These are phyloP conservation scores for Trachymyrmex cornetzi DNA, from an alignment of 1,140 invertebrate genomes.

Conservation along the genomic window DNA sequence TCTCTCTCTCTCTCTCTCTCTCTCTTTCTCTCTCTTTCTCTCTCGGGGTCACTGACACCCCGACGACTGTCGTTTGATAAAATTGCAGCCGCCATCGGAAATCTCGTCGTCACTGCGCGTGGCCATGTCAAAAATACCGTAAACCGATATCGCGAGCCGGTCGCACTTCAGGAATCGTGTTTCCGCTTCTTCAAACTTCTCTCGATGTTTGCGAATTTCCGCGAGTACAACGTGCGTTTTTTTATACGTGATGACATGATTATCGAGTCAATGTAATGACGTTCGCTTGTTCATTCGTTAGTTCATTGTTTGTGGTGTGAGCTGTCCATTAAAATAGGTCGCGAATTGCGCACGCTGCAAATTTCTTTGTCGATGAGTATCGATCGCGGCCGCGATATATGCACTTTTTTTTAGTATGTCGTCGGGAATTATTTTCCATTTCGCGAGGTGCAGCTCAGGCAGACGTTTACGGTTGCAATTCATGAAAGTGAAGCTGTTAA, in stretches of 20 bases:
- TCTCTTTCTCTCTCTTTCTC: constrained; percentile 27
- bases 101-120: constrained; percentile 17
- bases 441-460: background rate
- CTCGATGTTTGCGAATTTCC: background rate
- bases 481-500: background rate
- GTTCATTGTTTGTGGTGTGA: constrained; percentile 26
- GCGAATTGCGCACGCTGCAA: constrained; percentile 46
- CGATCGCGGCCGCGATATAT: constrained; percentile 42
- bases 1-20: background rate
- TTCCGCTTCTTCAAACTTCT: constrained; percentile 17
- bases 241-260: background rate
- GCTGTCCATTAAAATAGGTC: constrained; percentile 43
- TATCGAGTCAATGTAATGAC: background rate
- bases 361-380: constrained; percentile 62
- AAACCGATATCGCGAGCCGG: constrained; percentile 33
- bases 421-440: constrained; percentile 55
- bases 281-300: background rate
- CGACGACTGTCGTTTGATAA: constrained; percentile 55
- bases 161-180: background rate
- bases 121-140: constrained; percentile 40
- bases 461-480: background rate
- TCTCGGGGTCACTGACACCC: constrained; percentile 74
- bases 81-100: constrained; percentile 61
- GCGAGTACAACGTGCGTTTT: background rate
- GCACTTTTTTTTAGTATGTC: constrained; percentile 49